These are phyloP conservation scores for Agrotis segetum DNA, from an alignment of 2,888 invertebrate species.

Conservation along the genomic window DNA sequence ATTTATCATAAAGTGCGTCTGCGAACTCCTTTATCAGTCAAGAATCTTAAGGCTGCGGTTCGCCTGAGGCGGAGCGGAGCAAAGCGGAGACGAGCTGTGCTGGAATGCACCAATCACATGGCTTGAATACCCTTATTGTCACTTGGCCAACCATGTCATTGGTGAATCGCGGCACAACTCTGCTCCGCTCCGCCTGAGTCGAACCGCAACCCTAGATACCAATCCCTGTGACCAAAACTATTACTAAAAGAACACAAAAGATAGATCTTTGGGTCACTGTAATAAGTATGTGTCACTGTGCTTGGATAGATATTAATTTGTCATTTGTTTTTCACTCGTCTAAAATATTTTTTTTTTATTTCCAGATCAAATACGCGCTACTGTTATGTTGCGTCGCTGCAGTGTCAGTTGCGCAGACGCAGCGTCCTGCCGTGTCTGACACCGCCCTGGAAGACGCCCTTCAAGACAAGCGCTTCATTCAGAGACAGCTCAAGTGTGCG, in stretches of 20 bases:
- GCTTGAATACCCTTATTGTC: no score
- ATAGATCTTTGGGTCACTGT: not conserved
- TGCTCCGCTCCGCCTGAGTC: no score
- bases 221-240: not conserved
- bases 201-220: no score
- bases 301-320: not conserved
- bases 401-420: conserved; percentile 72
- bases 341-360: conserved; percentile 35
- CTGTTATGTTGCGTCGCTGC: conserved; percentile 73
- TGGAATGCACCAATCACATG: no score
- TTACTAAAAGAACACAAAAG: not conserved
- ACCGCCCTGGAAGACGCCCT: conserved; percentile 93
- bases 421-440: conserved; percentile 91
- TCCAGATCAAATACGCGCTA: conserved; percentile 74
- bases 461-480: conserved; percentile 93
- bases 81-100: no score
- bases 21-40: not conserved
- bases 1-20: no score
- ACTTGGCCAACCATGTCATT: no score
- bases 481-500: conserved; percentile 94
- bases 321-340: no score
- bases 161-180: no score
- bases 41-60: not conserved
- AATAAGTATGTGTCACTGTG: no score
- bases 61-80: no score